Percentiles rank a stretch among this genome's conserved stretches.
phyloP scores from a whole-genome alignment of 2,113 vertebrate genomes.

The Vanacampus margaritifer region DNA sequence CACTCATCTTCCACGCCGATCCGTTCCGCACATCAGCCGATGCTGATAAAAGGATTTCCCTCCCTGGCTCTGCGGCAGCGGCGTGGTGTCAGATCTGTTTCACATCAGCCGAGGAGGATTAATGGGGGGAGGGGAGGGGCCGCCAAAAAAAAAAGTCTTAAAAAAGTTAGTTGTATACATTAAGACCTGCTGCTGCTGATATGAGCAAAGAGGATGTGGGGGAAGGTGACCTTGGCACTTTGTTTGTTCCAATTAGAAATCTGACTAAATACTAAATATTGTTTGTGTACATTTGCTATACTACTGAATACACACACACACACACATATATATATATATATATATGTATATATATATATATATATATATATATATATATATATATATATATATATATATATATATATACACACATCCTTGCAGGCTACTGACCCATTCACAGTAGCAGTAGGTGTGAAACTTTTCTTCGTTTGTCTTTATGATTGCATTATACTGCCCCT shows the following conservation, averaged over 20 bases:
- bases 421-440: too few relatives aligned
- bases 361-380: too few relatives aligned
- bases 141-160: neutral
- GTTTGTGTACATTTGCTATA: too few relatives aligned
- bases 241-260: neutral
- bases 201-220: neutral
- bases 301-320: too few relatives aligned
- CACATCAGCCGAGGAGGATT: constrained; percentile 9
- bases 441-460: too few relatives aligned
- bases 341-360: too few relatives aligned
- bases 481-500: neutral
- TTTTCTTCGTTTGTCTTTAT: neutral
- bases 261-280: neutral
- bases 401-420: too few relatives aligned
- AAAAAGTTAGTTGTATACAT: neutral
- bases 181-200: neutral
- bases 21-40: constrained; percentile 6
- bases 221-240: constrained; percentile 6
- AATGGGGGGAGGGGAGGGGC: neutral
- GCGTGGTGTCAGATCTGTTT: constrained; percentile 13
- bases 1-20: constrained; percentile 2
- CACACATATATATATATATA: too few relatives aligned
- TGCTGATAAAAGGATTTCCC: constrained; percentile 13
- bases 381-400: too few relatives aligned
- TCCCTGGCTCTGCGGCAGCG: constrained; percentile 1